Conservation (phyloP, 2,113 vertebrate species). For the Cyanistes caeruleus region DNA sequence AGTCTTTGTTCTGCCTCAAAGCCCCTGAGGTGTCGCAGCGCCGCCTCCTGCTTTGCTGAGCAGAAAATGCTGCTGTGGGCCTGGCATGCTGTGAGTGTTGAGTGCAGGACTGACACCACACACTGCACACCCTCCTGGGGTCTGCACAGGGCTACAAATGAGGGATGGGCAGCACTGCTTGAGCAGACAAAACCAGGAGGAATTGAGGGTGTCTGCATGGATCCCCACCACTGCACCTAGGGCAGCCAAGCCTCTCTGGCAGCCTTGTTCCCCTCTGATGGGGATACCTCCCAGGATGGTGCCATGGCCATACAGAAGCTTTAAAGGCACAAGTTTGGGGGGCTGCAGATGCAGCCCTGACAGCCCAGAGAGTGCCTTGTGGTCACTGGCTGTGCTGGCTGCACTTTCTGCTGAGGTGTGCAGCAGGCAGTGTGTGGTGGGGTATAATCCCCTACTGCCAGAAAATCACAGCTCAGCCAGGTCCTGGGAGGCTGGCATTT, state of each 20-base stretch:
- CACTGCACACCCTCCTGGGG: fast-evolving
- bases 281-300: fast-evolving
- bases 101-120: fast-evolving
- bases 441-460: neutral
- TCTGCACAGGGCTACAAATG: fast-evolving
- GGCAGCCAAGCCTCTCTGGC: neutral
- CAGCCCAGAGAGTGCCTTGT: neutral
- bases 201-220: neutral
- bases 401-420: too few species aligned
- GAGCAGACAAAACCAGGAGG: fast-evolving
- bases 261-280: neutral
- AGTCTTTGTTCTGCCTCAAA: neutral
- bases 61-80: neutral
- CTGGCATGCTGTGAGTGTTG: fast-evolving
- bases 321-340: neutral
- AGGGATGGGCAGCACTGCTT: fast-evolving
- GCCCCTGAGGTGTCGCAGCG: too few species aligned
- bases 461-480: neutral
- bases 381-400: neutral
- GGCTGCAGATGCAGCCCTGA: fast-evolving
- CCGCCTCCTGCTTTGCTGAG: neutral
- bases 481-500: neutral
- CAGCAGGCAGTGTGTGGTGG: neutral
- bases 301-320: fast-evolving
- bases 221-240: neutral